Evolutionary conservation across 2,888 invertebrate genomes (phyloP).

Genomic region (Phyto melanocephala): DNA sequence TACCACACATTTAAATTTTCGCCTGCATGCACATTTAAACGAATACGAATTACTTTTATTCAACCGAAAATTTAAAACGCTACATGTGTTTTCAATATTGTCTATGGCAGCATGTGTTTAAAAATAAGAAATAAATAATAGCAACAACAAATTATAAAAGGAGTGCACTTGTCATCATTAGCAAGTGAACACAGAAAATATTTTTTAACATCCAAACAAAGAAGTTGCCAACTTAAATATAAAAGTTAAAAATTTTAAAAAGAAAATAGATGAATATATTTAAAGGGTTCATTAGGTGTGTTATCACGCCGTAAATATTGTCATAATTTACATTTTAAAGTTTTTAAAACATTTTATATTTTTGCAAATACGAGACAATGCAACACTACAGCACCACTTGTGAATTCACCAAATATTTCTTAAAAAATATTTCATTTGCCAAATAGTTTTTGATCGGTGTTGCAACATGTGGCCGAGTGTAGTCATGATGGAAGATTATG

Average conservation of each 20-base stretch:
- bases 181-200: neutral
- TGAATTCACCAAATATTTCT: no score
- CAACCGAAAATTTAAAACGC: slow-evolving; percentile 26
- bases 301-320: no score
- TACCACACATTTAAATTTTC: slow-evolving; percentile 30
- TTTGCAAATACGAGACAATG: no score
- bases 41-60: slow-evolving; percentile 32
- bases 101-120: slow-evolving; percentile 39
- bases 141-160: slow-evolving; percentile 14
- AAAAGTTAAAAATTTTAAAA: neutral
- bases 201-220: neutral
- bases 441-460: no score
- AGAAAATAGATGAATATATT: neutral
- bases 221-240: slow-evolving; percentile 13
- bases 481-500: no score
- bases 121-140: neutral
- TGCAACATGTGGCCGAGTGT: no score
- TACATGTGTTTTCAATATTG: slow-evolving; percentile 41
- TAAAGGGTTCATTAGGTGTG: no score
- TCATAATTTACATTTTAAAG: no score
- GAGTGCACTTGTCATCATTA: slow-evolving; percentile 55
- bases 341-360: no score
- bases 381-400: no score
- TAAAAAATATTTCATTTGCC: no score
- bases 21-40: slow-evolving; percentile 35